Base-by-base conservation (phyloP, 64 coral and sea anemone species). In the Actinia tenebrosa region DNA sequence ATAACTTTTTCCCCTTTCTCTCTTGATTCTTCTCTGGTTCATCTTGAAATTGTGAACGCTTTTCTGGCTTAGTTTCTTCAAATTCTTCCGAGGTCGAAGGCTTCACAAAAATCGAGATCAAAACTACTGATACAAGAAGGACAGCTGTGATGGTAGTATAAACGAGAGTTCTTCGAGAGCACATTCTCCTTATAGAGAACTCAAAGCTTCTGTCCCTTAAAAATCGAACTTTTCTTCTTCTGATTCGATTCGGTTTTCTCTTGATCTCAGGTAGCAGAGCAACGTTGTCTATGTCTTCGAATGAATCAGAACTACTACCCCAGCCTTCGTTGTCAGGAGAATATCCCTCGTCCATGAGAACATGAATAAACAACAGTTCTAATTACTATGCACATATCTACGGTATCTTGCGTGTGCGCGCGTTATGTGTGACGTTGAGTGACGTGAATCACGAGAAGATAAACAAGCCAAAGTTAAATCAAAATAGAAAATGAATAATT, bases 321-420 rank as follows among this genome's bases (percentile, higher is more conserved):
- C 79, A 50, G 45, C 43, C 43, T 59, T 85, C 83, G 25, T 61
- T 43, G 83, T 61, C 60, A 10, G 83, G 56, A 27, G 50, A 59
- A 60, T 61, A 85, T 61, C 54, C 83, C 42, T 85, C 83, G 26
- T 85, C 83, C 83, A 85, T 85, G 44, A 85, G 83, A 19, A 45
- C 53, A 85, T 85, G 60, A 85, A 85, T 85, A 85, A 61, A 85
- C 83, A 85, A 27, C 83, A 81, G 79, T 81, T 25, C 2, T 81
- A 81, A 81, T 81, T 81, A 81, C 79, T 53, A 81, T 81, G 42
- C 79, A 50, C 44, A 81, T 81, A 16, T 37, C 79, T 81, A 45
- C 79, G 79, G 79, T 75, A 75, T 75, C n/a, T 11, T 42, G 26
- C 69, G 69, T 75, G 69, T 26, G 69, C 69, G 69, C 69, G 69